phyloP scores from a whole-genome alignment of 35 echinoderm and acorn worm species.

The Stichopus chloronotus region DNA sequence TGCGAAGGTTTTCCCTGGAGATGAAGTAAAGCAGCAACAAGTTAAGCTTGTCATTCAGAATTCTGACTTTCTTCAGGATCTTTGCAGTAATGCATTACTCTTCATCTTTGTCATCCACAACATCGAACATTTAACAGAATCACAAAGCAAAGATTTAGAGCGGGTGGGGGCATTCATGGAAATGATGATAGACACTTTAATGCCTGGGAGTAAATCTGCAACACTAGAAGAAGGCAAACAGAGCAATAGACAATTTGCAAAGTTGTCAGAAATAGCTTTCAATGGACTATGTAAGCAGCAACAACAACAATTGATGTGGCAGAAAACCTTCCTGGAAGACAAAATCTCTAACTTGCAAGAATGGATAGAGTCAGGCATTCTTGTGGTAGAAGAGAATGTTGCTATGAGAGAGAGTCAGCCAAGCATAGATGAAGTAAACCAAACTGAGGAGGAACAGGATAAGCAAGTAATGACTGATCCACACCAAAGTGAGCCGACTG shows the following conservation, averaged over 20 bases:
- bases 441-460: too few relatives aligned
- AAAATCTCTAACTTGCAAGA: neutral
- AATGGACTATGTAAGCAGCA: conserved; percentile 35
- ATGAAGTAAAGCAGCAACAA: neutral
- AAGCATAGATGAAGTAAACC: neutral
- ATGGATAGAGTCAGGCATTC: conserved; percentile 19
- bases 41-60: neutral
- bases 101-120: neutral
- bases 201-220: neutral
- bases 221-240: neutral
- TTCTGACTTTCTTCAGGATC: neutral
- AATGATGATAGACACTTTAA: neutral
- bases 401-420: neutral
- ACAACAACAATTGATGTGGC: conserved; percentile 1
- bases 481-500: too few relatives aligned
- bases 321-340: neutral
- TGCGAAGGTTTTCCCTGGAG: neutral
- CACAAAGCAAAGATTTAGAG: neutral
- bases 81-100: neutral
- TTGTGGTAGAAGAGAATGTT: conserved; percentile 13
- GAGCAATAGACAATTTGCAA: neutral
- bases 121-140: neutral
- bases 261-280: neutral
- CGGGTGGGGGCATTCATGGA: neutral
- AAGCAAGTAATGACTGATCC: too few relatives aligned